These are phyloP conservation scores for Chiridota heheva DNA, from an alignment of 35 echinoderm and acorn worm genomes.

Conservation along the genomic window DNA sequence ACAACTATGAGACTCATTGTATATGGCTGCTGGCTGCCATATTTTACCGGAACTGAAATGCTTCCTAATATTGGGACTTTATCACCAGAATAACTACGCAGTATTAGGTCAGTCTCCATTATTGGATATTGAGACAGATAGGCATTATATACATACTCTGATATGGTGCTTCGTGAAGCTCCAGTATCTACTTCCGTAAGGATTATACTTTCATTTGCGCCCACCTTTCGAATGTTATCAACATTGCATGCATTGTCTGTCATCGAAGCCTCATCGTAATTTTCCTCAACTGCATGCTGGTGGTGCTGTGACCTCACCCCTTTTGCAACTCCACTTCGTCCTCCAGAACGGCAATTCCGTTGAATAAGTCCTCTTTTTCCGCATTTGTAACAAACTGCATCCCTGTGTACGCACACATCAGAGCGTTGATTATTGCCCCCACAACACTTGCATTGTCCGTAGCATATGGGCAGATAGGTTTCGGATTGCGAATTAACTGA, in stretches of 20 bases:
- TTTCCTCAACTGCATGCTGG: too few species aligned
- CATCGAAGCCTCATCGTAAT: too few species aligned
- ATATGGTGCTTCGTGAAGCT: background rate
- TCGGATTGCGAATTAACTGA: too few species aligned
- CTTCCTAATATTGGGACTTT: constrained; percentile 17
- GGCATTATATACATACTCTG: background rate
- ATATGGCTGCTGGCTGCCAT: background rate
- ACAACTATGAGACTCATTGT: constrained; percentile 6
- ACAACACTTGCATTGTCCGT: too few species aligned
- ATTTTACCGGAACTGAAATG: constrained; percentile 1
- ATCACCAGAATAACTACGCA: constrained; percentile 22
- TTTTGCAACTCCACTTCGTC: background rate
- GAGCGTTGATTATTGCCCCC: background rate
- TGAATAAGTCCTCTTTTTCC: constrained; percentile 14
- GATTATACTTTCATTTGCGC: background rate
- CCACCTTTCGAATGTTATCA: constrained; percentile 11
- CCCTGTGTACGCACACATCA: background rate
- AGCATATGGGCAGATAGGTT: too few species aligned
- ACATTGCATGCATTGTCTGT: background rate
- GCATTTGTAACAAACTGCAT: background rate
- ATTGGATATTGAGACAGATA: background rate
- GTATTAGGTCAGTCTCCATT: background rate
- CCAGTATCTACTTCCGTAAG: background rate
- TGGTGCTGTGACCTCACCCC: background rate
- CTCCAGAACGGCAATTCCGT: background rate